Evolutionary conservation across 2,797 vertebrate genomes (phyloP), one percentile per base, ranked within the genome.

Genomic region (Echeneis naucrates): DNA sequence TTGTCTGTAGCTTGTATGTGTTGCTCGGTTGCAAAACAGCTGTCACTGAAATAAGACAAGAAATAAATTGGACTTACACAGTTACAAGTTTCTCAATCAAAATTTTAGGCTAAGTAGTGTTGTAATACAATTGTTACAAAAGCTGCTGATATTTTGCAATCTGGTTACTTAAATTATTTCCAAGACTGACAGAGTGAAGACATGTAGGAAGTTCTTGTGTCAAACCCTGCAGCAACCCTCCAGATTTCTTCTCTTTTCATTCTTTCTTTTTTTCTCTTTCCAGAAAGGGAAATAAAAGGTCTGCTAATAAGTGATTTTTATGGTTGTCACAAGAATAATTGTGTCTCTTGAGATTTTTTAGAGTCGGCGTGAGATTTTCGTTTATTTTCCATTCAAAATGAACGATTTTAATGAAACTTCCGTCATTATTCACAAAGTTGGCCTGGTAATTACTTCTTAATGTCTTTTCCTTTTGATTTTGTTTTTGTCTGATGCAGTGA

Each of bases 401-500:
- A 64, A 26, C 45, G 32, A 19, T 75, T 48, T 38, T 26, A 57
- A 35, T 42, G 4, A 72, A 2, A n/a, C 38, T 27, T 57, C 33
- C 33, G 19, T 47, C 12, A 32, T 70, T 47, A 54, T 74, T 45
- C 30, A 60, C 68, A 4, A 19, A n/a, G 11, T 32, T 21, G 11
- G 35, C 7, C 27, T 64, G 44, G 11, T 42, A 37, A 35, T 32
- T 11, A 44, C 7, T n/a, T 57, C 12, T 56, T 13, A 30, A 32
- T 24, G 9, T 61, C 40, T 35, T 33, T 1, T 48, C 32, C 5
- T 33, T 51, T 33, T 45, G 5, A 26, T 78, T 51, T 30, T 6
- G 78, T 51, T 30, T 6, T 23, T 14, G 4, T 42, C 26, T 27
- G n/a, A 12, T 33, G n/a, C 87, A 98, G 97, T 98, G 89, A 98